Base-by-base conservation (phyloP, 2,113 vertebrate species). In the Gnathonemus longibarbis region DNA sequence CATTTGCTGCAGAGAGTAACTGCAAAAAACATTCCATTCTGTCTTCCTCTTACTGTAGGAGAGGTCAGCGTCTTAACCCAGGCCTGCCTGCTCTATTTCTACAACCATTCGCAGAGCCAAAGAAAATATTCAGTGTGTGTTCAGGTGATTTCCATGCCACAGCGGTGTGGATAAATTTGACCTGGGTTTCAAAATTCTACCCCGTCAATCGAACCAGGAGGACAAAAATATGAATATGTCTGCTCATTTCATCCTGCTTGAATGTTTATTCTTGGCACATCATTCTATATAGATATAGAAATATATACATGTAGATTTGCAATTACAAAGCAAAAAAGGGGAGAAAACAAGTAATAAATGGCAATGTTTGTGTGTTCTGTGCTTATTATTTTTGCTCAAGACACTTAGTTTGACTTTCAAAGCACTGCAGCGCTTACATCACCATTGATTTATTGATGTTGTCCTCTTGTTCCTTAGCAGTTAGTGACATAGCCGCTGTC, bases 121-220 rank as follows among this genome's bases (percentile, higher is more conserved):
- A 27, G 62, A 48, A 88, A 88, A 88, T 49, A 74, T 15, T 48
- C 58, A 21, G 19, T 88, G 88, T 88, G 88, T 74, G 39, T 88
- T 48, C 88, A 88, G 58, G 88, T 74, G 88, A 88, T 70, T 74
- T 88, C 88, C 88, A 70, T 21, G 62, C 58, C 39, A 62, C 88
- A 31, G 45, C 45, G 39, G 4, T 70, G 88, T 88, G 62, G 62
- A 88, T 70, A 62, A 74, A 74, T 88, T 74, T 88, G 42, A 48
- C 58, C 88, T 27, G 39, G 62, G 45, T 88, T 48, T 46, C 62
- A 74, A 74, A 70, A 70, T 74, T 74, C 46, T 74, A 49, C n/a
- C 9, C 45, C 3, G 87, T n/a, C 87, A 80, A 88, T 74, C 24
- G 46, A 58, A 49, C n/a, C 17, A 27, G 21, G 66, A 17, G 21